A percentile compares a stretch with the other conserved stretches of the same genome.
Conservation (phyloP, 1,140 invertebrate species). For the Drosophila neocordata region DNA sequence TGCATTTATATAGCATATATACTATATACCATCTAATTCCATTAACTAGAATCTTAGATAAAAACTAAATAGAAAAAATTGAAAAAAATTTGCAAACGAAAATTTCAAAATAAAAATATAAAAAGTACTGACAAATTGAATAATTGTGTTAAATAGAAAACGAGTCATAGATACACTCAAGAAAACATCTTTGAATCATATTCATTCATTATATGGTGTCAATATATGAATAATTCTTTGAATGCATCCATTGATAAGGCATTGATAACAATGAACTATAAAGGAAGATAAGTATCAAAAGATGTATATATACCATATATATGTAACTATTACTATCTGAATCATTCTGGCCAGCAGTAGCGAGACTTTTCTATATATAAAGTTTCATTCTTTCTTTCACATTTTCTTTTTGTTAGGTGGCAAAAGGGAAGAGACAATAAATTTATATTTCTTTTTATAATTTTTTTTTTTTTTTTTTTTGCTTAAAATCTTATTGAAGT, state of each 20-base stretch:
- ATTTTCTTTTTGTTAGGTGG: background rate
- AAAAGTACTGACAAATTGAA: background rate
- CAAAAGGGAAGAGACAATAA: background rate
- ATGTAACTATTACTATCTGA: constrained; percentile 1
- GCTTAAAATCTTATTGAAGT: constrained; percentile 6
- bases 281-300: constrained; percentile 4
- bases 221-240: background rate
- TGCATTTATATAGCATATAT: background rate
- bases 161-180: background rate
- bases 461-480: background rate
- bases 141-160: background rate
- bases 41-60: background rate
- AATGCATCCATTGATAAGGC: background rate
- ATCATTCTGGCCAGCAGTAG: constrained; percentile 4
- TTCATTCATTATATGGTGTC: too few species aligned
- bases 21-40: background rate
- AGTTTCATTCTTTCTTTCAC: background rate
- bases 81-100: background rate
- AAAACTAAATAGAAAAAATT: background rate
- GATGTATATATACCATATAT: background rate
- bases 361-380: constrained; percentile 7
- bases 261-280: background rate
- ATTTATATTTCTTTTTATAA: too few species aligned
- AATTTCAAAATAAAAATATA: background rate
- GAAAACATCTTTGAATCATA: background rate